phyloP scores from a whole-genome alignment of 2,113 vertebrate species.

The Romanogobio albipinnatus region DNA sequence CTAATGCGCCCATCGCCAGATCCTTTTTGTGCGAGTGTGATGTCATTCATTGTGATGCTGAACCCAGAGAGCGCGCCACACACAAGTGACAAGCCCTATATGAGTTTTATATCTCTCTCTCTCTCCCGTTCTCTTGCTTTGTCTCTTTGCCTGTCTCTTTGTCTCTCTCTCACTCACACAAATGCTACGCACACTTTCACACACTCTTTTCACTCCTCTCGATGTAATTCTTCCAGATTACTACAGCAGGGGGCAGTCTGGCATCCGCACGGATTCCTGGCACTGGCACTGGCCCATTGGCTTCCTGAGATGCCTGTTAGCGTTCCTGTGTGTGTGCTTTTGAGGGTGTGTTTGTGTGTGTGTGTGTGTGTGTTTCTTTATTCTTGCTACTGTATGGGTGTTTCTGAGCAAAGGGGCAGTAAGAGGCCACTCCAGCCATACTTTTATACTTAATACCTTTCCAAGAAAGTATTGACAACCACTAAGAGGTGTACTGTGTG shows the following conservation, averaged over 20 bases:
- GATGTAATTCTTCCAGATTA: slow-evolving; percentile 60
- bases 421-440: slow-evolving; percentile 41
- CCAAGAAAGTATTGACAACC: slow-evolving; percentile 41
- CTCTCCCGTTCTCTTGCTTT: slow-evolving; percentile 7
- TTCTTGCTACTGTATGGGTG: slow-evolving; percentile 5
- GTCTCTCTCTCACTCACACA: slow-evolving; percentile 26
- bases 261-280: slow-evolving; percentile 55
- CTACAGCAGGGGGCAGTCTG: slow-evolving; percentile 65
- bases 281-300: slow-evolving; percentile 53
- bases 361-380: slow-evolving; percentile 31
- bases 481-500: slow-evolving; percentile 9
- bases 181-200: slow-evolving; percentile 15
- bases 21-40: slow-evolving; percentile 58
- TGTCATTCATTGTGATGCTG: slow-evolving; percentile 62
- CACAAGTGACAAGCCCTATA: slow-evolving; percentile 51
- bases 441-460: slow-evolving; percentile 15
- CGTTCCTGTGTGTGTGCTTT: slow-evolving; percentile 34
- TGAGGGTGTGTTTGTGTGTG: slow-evolving; percentile 19
- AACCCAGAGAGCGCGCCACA: slow-evolving; percentile 40
- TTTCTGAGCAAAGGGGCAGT: slow-evolving; percentile 16
- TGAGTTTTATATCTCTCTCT: slow-evolving; percentile 45
- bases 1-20: slow-evolving; percentile 63
- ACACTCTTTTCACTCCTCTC: slow-evolving; percentile 38
- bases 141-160: slow-evolving; percentile 12
- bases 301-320: slow-evolving; percentile 54